Evolutionary conservation across 1,140 invertebrate species (phyloP).

Genomic region (Aphidius gifuensis): DNA sequence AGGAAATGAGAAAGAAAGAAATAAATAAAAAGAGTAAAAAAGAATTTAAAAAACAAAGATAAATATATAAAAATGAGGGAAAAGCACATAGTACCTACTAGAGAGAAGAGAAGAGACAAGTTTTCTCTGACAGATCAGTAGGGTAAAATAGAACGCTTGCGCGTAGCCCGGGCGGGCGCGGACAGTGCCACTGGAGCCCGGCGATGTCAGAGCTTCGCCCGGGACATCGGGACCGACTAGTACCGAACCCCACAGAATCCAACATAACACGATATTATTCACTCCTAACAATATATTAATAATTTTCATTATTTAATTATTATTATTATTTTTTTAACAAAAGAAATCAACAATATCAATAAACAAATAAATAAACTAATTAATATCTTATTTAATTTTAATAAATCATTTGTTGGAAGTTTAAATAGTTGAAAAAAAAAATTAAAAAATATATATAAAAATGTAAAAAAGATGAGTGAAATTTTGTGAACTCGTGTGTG

Average conservation of each 20-base stretch:
- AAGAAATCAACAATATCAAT: not conserved
- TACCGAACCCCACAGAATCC: conserved; percentile 26
- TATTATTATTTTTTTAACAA: too few species aligned
- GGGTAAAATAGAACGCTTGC: conserved; percentile 47
- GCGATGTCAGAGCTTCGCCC: conserved; percentile 56
- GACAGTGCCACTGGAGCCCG: conserved; percentile 54
- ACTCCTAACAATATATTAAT: not conserved
- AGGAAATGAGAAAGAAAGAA: conserved; percentile 13
- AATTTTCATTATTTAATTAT: not conserved
- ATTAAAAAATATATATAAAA: too few species aligned
- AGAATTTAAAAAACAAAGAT: not conserved
- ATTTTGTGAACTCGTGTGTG: too few species aligned
- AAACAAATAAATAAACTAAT: not conserved
- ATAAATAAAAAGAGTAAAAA: conserved; percentile 17
- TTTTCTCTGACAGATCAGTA: conserved; percentile 34
- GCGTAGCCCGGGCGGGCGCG: conserved; percentile 53
- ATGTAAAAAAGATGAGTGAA: too few species aligned
- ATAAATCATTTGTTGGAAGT: too few species aligned
- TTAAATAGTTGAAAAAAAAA: too few species aligned
- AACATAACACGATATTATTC: conserved; percentile 17
- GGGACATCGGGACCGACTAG: conserved; percentile 50
- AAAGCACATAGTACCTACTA: conserved; percentile 17
- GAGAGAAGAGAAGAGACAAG: conserved; percentile 30
- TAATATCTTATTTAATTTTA: too few species aligned
- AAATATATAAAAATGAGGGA: not conserved